Evolutionary conservation across 2,888 invertebrate species (phyloP), one percentile per base, ranked within the genome.

Genomic region (Athalia cordata): DNA sequence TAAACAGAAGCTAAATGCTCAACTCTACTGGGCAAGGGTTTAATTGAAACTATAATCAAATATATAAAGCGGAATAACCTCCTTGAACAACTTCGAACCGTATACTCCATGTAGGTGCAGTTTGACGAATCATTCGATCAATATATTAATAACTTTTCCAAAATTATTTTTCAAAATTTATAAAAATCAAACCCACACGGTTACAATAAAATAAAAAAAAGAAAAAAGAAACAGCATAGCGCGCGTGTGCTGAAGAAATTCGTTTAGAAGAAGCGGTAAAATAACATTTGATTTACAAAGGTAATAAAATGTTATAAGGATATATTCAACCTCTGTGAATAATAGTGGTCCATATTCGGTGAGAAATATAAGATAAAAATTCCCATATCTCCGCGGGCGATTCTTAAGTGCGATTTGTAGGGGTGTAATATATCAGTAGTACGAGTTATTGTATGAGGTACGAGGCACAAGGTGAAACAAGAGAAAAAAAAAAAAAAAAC

Each of bases 341-440:
- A 62, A 62, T 75, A 4, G 50, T 5, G 6, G 61, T 29, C 29
- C 50, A 49, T 47, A 75, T 75, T 75, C 75, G 62, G n/a, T 64
- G 50, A 59, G 29, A 75, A 62, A 75, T 49, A n/a, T 49, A n/a
- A 75, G 50, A 75, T 61, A 62, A 75, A 75, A 75, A 62, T 75
- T 75, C 75, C 75, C 75, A 64, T 75, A 75, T 75, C 75, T 67
- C 77, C 62, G 29, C 29, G 77, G 77, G 77, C 67, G 64, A 82
- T 80, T 82, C 83, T 81, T 82, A 82, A 82, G 81, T 79, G 81
- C 83, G 83, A 85, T 83, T 84, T 83, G 83, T 83, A 84, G 83
- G 82, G 81, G 84, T 80, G 81, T 82, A 82, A 81, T 83, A 83
- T 84, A 81, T 84, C 80, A 78, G 79, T 80, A 72, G 59, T 72